Base-by-base conservation (phyloP, 2,113 vertebrate species). In the Oreochromis tanganicae region DNA sequence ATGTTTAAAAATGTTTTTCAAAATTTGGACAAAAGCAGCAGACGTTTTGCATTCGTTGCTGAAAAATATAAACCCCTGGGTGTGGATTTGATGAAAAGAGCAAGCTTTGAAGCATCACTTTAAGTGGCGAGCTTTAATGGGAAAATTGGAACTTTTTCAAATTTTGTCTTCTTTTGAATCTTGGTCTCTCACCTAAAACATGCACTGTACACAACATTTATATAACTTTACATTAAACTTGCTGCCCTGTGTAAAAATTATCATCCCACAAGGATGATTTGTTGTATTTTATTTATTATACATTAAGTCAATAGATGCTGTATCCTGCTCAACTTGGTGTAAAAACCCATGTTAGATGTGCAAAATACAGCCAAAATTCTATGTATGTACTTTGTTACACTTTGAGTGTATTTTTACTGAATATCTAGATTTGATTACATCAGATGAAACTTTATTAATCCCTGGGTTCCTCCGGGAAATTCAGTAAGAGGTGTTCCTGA, bases 1-100 rank as follows among this genome's bases (percentile, higher is more conserved):
- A 24, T 21, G 46, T 61, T 63, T 63, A 81, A 41, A 73, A 75
- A 41, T 8, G 36, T 24, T 83, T 89, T 85, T 82, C 75, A 50
- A 81, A 13, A 57, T 81, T 66, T 29, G 79, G 50, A 83, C 81
- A 81, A 83, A 59, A 57, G 34, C 32, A 17, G 17, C 75, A 21
- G 21, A 32, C 7, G n/a, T 63, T 80, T 48, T 84, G 24, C 50
- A 73, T 46, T 46, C 8, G 16, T 73, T 73, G 38, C 1, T 73
- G 38, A 73, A 27, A 46, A 73, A 46, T 10, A 24, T 4, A 2
- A 27, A 73, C 13, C 21, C 5, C 68, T 73, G 68, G 7, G 1
- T 46, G 41, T 73, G 68, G 38, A 43, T 43, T 6, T 16, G 8
- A 43, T 43, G 5, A 73, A 73, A 46, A 73, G 13, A 2, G 38